Evolutionary conservation across 2,888 invertebrate genomes (phyloP).

Genomic region (Stenotaenia linearis): DNA sequence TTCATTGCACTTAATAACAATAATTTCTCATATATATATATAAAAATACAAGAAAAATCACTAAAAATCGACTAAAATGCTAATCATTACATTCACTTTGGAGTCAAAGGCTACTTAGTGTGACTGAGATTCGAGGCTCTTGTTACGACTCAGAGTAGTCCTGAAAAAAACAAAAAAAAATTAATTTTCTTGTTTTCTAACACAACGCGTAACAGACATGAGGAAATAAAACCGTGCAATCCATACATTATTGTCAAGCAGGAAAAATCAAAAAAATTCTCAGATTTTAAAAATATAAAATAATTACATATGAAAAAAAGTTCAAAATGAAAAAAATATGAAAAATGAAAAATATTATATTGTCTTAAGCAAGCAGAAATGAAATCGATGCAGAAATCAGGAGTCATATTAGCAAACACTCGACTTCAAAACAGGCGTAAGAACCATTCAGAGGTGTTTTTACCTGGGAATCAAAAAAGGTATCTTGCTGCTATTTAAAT

Average conservation of each 20-base stretch:
- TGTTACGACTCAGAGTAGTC: neutral
- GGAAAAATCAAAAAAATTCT: neutral
- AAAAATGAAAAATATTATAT: neutral
- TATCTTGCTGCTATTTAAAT: neutral
- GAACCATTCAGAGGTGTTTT: neutral
- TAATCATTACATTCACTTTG: neutral
- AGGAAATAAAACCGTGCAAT: neutral
- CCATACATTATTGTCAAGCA: neutral
- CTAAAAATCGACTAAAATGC: neutral
- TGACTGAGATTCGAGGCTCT: neutral
- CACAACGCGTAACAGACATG: neutral
- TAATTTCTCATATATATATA: neutral
- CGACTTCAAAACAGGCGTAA: neutral
- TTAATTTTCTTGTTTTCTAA: neutral
- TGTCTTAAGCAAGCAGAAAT: slow-evolving; percentile 14
- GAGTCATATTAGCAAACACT: slow-evolving; percentile 8
- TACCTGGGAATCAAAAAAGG: slow-evolving; percentile 33
- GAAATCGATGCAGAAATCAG: slow-evolving; percentile 13
- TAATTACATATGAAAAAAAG: neutral
- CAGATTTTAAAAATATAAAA: neutral
- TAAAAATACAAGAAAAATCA: neutral
- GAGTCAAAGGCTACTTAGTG: neutral
- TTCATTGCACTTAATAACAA: slow-evolving; percentile 8
- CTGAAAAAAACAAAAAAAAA: neutral
- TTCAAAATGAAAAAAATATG: neutral